phyloP scores from a whole-genome alignment of 2,113 vertebrate species.

The Copsychus sechellarum region DNA sequence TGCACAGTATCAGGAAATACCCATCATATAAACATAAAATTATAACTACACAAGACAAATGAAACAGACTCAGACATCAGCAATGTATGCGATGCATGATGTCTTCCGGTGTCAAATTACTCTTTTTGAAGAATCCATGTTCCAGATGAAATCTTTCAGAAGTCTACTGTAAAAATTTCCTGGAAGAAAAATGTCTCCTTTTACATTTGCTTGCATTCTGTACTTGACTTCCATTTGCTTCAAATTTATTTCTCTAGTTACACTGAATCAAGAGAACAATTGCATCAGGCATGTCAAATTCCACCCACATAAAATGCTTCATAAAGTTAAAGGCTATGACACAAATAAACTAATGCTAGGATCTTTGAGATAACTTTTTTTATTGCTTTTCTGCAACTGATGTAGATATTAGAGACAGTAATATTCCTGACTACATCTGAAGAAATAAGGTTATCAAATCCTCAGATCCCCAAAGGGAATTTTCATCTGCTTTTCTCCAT shows the following conservation, averaged over 20 bases:
- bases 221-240: constrained; percentile 12
- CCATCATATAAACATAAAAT: constrained; percentile 16
- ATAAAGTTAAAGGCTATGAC: constrained; percentile 26
- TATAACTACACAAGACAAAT: not conserved
- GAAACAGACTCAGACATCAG: not conserved
- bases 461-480: constrained; percentile 6
- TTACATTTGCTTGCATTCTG: constrained; percentile 25
- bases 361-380: not conserved
- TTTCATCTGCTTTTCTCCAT: constrained; percentile 28
- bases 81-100: not conserved
- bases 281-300: constrained; percentile 21
- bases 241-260: constrained; percentile 12
- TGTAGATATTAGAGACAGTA: constrained; percentile 1
- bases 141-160: constrained; percentile 52
- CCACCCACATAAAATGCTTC: constrained; percentile 1
- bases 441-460: constrained; percentile 42
- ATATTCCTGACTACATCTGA: constrained; percentile 14
- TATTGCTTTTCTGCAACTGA: constrained; percentile 36
- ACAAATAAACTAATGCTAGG: constrained; percentile 12
- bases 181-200: constrained; percentile 34
- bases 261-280: constrained; percentile 22
- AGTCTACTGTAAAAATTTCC: constrained; percentile 2
- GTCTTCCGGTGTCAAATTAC: not conserved
- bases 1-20: not conserved
- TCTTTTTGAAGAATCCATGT: constrained; percentile 29